Evolutionary conservation across 2,113 vertebrate genomes (phyloP), one percentile per base, ranked within the genome.

Genomic region (Pica pica): DNA sequence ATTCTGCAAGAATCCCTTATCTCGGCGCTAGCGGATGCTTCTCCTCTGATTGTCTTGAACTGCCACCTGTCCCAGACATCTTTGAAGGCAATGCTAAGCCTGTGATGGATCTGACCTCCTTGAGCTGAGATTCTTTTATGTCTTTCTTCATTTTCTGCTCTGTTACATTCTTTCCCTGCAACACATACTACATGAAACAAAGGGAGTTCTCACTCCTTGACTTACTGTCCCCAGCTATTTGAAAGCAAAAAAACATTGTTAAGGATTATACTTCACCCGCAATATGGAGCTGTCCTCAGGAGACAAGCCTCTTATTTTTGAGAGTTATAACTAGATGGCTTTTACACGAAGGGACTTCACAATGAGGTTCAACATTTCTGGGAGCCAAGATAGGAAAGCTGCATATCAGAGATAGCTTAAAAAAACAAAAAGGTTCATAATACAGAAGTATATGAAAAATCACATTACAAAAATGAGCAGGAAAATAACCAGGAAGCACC

Each of bases 1-100:
- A 98, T 98, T 97, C 98, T 26, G 92, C 95, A 98, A 98, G 98
- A 99, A 99, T 98, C 98, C 98, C 99, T 99, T 99, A 99, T 99
- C 99, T 99, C 97, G 42, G 98, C 86, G 94, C 98, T 97, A 98
- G 98, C 98, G 98, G 98, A 98, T 98, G 98, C 98, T 98, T 97
- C 98, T 98, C 98, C 98, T 98, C 97, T 98, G 98, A 99, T 99
- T 99, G 99, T 99, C 99, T 99, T 98, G 98, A 99, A 99, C 99
- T 99, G 99, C 99, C 99, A 99, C 99, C 99, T 99, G 99, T 99
- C 99, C 98, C 99, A 98, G 98, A 98, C 98, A 99, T 99, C 99
- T 99, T 99, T 99, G 99, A 99, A 99, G 98, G 98, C 98, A 98
- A 99, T 76, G 94, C 98, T 99, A 99, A 99, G 98, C 98, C 98